phyloP scores from a whole-genome alignment of 2,888 invertebrate species.

The Endotricha flammealis region DNA sequence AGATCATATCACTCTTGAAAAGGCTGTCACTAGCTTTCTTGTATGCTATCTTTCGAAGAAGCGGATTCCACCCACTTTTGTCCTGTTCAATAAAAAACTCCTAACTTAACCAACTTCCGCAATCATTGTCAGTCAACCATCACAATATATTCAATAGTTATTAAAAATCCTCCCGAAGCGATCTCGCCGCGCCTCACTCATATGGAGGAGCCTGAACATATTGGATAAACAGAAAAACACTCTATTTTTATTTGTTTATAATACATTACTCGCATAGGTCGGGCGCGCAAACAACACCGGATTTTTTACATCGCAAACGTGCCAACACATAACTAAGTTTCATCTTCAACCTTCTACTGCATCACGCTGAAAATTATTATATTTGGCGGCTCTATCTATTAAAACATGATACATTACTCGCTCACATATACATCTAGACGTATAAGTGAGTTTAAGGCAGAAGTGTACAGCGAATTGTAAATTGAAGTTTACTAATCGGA shows the following conservation, averaged over 20 bases:
- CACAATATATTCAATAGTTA: no score
- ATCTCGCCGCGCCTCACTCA: no score
- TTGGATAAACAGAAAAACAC: constrained; percentile 36
- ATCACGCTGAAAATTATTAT: constrained; percentile 2
- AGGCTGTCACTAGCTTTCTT: no score
- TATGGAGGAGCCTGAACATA: constrained; percentile 22
- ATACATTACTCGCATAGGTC: constrained; percentile 40
- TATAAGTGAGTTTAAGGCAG: neutral
- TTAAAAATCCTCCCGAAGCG: no score
- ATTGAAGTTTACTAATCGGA: neutral
- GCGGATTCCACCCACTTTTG: no score
- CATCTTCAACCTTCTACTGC: constrained; percentile 24
- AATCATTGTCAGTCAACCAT: no score
- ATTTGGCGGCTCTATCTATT: neutral
- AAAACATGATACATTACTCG: constrained; percentile 7
- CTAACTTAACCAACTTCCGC: no score
- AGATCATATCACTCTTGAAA: no score
- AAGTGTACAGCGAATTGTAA: neutral
- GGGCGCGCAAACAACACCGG: constrained; percentile 34
- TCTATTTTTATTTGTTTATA: constrained; percentile 42
- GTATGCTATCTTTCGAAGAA: no score
- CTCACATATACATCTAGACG: neutral
- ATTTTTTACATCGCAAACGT: constrained; percentile 44
- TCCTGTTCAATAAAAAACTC: no score
- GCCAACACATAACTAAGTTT: constrained; percentile 40